Base-by-base conservation (phyloP, 2,797 vertebrate species). In the Columba guinea region DNA sequence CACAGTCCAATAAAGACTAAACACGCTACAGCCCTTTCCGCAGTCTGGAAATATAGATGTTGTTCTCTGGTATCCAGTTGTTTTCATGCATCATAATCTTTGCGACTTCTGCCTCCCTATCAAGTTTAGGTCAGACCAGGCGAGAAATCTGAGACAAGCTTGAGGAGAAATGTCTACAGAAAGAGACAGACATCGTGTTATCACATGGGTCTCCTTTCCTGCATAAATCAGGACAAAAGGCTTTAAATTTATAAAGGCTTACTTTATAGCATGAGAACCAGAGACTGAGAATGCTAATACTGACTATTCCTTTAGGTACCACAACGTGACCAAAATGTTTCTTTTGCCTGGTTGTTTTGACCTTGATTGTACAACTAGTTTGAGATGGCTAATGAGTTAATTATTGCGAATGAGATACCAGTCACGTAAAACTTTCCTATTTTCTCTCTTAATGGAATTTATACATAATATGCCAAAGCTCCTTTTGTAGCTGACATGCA, bases 371-470 rank as follows among this genome's bases (percentile, higher is more conserved):
- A 2, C 68, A 78, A 76, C 44, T 4, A 65, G 27, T 17, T 80
- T 88, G 73, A 55, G 91, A 76, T 73, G 79, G 69, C 71, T 94
- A 92, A 96, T 90, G 95, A 94, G 93, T 93, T 96, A 78, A 96
- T 91, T 55, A 73, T 48, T 86, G 92, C 53, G 91, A 86, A 96
- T 87, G 85, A 94, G 87, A 95, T 67, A 94, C 92, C 56, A 55
- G 89, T 86, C 94, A 96, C 91, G 79, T 95, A 94, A 97, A 97
- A 93, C 65, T 94, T 94, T 26, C 69, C 89, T 84, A 35, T 96
- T 96, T 96, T 96, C 80, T 90, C 95, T 81, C 83, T 69, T 90
- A 92, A 92, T 94, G 94, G 94, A 93, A 95, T 95, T 92, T 79
- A 92, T 73, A 90, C 95, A 63, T 69, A 93, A 93, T 85, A 79